Conservation (phyloP, 2,113 vertebrate genomes). For the Epinephelus fuscoguttatus region DNA sequence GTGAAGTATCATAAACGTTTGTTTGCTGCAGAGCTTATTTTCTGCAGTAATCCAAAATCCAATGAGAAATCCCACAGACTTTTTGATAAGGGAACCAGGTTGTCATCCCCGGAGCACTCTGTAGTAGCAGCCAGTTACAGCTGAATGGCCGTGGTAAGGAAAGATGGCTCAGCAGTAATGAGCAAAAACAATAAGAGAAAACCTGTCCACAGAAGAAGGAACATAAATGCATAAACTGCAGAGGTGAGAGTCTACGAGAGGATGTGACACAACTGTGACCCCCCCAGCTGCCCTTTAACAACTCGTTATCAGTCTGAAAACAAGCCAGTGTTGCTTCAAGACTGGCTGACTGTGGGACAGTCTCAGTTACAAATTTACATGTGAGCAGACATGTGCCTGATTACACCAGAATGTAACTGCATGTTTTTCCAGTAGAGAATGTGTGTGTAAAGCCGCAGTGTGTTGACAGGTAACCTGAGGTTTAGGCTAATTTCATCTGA, state of each 20-base stretch:
- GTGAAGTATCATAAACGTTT: no score
- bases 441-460: no score
- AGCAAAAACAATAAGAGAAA: background rate
- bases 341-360: background rate
- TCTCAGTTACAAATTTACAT: background rate
- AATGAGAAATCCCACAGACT: no score
- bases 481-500: no score
- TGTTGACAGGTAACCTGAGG: no score
- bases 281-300: background rate
- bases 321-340: background rate
- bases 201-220: background rate
- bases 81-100: no score
- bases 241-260: background rate
- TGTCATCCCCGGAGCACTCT: no score
- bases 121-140: background rate
- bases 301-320: slow-evolving; percentile 3
- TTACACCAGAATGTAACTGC: background rate
- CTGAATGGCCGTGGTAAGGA: background rate
- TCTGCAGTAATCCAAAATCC: no score
- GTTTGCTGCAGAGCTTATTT: no score
- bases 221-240: background rate
- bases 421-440: background rate
- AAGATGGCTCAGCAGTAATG: background rate
- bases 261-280: background rate
- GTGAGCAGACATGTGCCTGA: background rate